These are phyloP conservation scores for Sialis fuliginosa DNA, from an alignment of 2,888 invertebrate species.

Conservation along the genomic window DNA sequence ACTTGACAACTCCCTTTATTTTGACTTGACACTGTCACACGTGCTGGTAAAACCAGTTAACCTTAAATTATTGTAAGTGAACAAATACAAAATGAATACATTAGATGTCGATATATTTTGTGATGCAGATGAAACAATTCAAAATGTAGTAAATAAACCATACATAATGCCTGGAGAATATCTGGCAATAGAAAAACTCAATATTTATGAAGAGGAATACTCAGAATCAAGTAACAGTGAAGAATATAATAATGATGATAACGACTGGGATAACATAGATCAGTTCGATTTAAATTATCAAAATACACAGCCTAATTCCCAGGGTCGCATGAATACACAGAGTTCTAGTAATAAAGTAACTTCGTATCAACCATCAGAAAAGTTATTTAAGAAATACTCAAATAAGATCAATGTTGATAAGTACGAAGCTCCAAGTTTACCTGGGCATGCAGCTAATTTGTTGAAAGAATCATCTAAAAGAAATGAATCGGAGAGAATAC, in stretches of 20 bases:
- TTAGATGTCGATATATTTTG: constrained; percentile 3
- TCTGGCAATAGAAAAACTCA: not conserved
- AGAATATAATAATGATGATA: no score
- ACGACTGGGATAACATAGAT: no score
- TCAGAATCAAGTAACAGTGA: no score
- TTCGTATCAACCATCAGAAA: constrained; percentile 63
- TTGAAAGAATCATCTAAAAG: constrained; percentile 51
- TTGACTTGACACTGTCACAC: no score
- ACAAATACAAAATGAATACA: not conserved
- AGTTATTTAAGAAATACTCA: constrained; percentile 57
- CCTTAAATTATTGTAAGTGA: not conserved
- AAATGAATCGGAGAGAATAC: constrained; percentile 47
- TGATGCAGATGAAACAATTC: constrained; percentile 3
- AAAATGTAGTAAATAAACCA: not conserved
- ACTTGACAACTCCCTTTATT: no score
- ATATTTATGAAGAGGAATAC: no score
- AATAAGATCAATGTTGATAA: constrained; percentile 72
- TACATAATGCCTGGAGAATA: not conserved
- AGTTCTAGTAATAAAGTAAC: constrained; percentile 37
- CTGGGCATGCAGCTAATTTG: constrained; percentile 50
- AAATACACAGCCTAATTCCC: not conserved
- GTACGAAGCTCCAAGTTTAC: constrained; percentile 48
- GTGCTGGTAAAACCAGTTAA: no score
- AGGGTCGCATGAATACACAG: constrained; percentile 30
- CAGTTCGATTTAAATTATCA: no score